phyloP scores from a whole-genome alignment of 2,888 invertebrate genomes.

The Papilio gigon region DNA sequence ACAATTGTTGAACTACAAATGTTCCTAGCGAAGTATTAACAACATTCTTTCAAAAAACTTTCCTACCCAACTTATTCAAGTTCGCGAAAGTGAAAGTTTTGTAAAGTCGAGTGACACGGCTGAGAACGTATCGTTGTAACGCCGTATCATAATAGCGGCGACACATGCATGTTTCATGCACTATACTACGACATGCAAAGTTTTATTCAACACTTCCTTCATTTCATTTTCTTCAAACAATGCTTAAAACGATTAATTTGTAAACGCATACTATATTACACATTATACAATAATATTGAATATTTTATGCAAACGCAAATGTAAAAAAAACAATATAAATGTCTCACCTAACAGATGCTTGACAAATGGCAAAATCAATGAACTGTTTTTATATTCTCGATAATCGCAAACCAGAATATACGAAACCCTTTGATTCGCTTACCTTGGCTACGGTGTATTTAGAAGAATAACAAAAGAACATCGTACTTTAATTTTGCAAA shows the following conservation, averaged over 20 bases:
- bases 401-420: too few relatives aligned
- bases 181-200: neutral
- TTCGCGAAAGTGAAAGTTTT: constrained; percentile 8
- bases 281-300: neutral
- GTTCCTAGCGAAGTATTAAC: neutral
- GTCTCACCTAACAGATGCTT: too few relatives aligned
- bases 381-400: too few relatives aligned
- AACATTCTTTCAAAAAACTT: neutral
- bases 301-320: too few relatives aligned
- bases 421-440: too few relatives aligned
- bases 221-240: neutral
- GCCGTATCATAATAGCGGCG: neutral
- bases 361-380: too few relatives aligned
- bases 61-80: neutral
- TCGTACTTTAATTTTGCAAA: too few relatives aligned
- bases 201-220: constrained; percentile 5
- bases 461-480: too few relatives aligned
- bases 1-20: too few relatives aligned
- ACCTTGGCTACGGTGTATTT: too few relatives aligned
- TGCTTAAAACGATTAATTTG: neutral
- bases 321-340: too few relatives aligned
- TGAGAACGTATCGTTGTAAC: constrained; percentile 1
- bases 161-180: constrained; percentile 5
- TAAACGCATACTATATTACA: neutral
- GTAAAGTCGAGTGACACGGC: neutral